Conservation (phyloP, 2,797 vertebrate species). For the Sylvilagus floridanus region DNA sequence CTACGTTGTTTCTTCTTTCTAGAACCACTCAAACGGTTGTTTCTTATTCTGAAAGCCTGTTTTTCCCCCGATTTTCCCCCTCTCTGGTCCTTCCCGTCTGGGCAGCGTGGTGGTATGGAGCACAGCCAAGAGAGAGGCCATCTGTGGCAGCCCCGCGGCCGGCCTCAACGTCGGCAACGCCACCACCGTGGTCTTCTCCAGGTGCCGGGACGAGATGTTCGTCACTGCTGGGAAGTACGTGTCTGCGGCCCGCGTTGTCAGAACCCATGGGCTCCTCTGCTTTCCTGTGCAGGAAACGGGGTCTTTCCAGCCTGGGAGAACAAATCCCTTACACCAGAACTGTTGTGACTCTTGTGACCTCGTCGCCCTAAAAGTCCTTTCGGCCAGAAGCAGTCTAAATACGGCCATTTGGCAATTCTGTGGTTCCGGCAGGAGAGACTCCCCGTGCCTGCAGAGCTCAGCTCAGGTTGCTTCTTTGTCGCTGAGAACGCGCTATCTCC, state of each 20-base stretch:
- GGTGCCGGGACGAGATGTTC: constrained; percentile 90
- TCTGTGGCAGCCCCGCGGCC: constrained; percentile 92
- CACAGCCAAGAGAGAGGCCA: constrained; percentile 89
- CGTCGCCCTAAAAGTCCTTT: background rate
- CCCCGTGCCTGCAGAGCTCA: background rate
- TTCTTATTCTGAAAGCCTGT: background rate
- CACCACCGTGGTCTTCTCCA: constrained; percentile 88
- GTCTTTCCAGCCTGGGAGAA: background rate
- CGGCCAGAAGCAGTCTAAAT: background rate
- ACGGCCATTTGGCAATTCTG: background rate
- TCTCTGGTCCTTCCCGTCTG: background rate
- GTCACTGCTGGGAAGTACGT: constrained; percentile 94
- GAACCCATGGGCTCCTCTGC: background rate
- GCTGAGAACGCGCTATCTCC: background rate
- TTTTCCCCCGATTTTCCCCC: background rate
- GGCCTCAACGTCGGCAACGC: constrained; percentile 88
- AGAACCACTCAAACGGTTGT: background rate
- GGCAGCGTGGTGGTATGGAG: constrained; percentile 94
- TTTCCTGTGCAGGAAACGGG: background rate
- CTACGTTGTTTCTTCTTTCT: background rate
- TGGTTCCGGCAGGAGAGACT: background rate
- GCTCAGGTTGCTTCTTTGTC: background rate
- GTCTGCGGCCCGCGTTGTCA: background rate
- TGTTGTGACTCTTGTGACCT: background rate
- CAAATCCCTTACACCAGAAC: background rate